Evolutionary conservation across 2,888 invertebrate genomes (phyloP).

Genomic region (Matsumyia berberina): DNA sequence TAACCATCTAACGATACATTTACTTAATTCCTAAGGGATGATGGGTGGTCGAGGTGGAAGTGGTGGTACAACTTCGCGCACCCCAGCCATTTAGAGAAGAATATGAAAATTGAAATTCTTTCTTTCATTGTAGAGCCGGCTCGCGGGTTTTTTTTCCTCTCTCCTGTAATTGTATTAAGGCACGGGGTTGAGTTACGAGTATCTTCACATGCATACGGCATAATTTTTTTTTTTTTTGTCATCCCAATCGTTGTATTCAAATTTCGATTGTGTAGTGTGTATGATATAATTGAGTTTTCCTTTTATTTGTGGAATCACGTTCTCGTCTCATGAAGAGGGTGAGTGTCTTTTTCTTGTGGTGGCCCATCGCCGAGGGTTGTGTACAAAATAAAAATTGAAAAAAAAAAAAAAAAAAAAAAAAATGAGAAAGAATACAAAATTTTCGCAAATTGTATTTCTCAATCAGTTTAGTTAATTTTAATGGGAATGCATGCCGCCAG

Average conservation of each 20-base stretch:
- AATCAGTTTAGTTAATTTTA: conserved; percentile 68
- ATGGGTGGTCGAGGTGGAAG: conserved; percentile 3
- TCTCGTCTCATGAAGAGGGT: conserved; percentile 5
- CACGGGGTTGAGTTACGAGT: conserved; percentile 2
- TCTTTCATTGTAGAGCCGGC: conserved; percentile 25
- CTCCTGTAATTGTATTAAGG: conserved; percentile 28
- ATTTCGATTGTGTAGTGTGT: conserved; percentile 61
- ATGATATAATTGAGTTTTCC: conserved; percentile 54
- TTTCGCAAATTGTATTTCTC: conserved; percentile 64
- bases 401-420: conserved; percentile 11
- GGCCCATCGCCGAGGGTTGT: conserved; percentile 15
- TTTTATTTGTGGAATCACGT: conserved; percentile 16
- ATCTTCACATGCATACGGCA: conserved; percentile 2
- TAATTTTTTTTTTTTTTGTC: conserved; percentile 32
- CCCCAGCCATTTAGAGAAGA: conserved; percentile 18
- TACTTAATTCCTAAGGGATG: conserved; percentile 11
- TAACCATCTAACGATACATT: conserved; percentile 23
- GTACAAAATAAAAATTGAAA: background rate
- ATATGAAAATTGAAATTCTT: conserved; percentile 63
- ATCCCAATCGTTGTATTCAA: conserved; percentile 62
- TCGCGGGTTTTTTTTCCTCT: conserved; percentile 25
- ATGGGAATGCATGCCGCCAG: conserved; percentile 68
- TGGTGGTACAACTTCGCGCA: conserved; percentile 26
- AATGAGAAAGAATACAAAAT: conserved; percentile 32
- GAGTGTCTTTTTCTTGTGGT: conserved; percentile 14